Percentiles rank a stretch among this genome's conserved stretches.
Evolutionary conservation across 2,113 vertebrate genomes (phyloP).

Genomic region (Micronisus gabar): DNA sequence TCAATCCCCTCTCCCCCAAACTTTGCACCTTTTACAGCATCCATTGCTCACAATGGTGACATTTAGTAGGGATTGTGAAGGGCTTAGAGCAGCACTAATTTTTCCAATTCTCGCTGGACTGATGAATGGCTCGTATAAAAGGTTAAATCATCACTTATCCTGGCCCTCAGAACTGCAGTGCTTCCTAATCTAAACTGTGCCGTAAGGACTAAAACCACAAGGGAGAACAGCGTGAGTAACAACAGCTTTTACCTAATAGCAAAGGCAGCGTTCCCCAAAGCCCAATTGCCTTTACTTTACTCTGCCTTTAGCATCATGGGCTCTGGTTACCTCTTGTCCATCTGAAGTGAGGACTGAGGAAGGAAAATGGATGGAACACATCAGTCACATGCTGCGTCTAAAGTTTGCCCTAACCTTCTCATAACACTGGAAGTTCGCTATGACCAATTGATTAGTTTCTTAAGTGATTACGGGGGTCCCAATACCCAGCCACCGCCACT

Average conservation of each 20-base stretch:
- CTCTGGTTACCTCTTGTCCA: background rate
- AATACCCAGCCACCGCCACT: accelerated
- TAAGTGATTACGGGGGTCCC: accelerated
- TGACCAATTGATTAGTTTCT: background rate
- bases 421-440: background rate
- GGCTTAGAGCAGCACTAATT: background rate
- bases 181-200: background rate
- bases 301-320: background rate
- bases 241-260: background rate
- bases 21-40: background rate
- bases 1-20: background rate
- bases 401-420: background rate
- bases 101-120: background rate
- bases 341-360: background rate
- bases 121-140: background rate
- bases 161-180: background rate
- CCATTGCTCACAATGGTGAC: background rate
- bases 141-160: constrained; percentile 3
- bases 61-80: background rate
- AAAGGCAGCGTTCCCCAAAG: background rate
- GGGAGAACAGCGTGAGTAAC: background rate
- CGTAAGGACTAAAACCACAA: background rate
- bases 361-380: background rate
- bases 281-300: background rate
- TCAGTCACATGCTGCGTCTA: accelerated